These are phyloP conservation scores for Rhopalosiphum padi DNA, from an alignment of 1,140 invertebrate species.

Conservation along the genomic window DNA sequence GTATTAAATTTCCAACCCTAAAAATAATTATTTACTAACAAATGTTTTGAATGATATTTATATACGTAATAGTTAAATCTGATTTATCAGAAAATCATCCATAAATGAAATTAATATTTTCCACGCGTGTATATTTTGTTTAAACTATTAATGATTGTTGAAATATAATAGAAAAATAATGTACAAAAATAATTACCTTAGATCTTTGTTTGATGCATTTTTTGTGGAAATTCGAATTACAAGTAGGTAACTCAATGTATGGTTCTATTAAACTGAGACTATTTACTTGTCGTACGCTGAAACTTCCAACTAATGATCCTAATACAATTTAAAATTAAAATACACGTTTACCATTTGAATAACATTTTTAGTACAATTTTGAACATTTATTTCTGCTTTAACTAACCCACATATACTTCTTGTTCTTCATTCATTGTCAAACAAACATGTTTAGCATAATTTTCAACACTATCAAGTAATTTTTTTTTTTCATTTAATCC, in stretches of 20 bases:
- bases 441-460: constrained; percentile 28
- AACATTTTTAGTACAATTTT: too few relatives aligned
- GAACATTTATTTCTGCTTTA: neutral
- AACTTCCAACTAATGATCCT: constrained; percentile 51
- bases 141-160: neutral
- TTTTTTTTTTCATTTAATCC: constrained; percentile 42
- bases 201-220: constrained; percentile 54
- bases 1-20: too few relatives aligned
- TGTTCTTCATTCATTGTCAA: constrained; percentile 16
- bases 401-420: constrained; percentile 48
- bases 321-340: neutral
- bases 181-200: constrained; percentile 8
- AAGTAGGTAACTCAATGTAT: constrained; percentile 11
- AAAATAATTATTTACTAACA: too few relatives aligned
- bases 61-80: too few relatives aligned
- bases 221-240: constrained; percentile 40
- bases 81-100: too few relatives aligned
- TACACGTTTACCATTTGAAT: neutral
- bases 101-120: too few relatives aligned
- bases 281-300: constrained; percentile 10
- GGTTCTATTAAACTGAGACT: neutral
- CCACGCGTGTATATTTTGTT: too few relatives aligned
- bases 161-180: neutral
- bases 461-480: constrained; percentile 16
- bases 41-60: too few relatives aligned